A percentile compares a stretch with the other conserved stretches of the same genome.
phyloP scores from a whole-genome alignment of 2,888 invertebrate genomes.

The Bimastos eiseni region DNA sequence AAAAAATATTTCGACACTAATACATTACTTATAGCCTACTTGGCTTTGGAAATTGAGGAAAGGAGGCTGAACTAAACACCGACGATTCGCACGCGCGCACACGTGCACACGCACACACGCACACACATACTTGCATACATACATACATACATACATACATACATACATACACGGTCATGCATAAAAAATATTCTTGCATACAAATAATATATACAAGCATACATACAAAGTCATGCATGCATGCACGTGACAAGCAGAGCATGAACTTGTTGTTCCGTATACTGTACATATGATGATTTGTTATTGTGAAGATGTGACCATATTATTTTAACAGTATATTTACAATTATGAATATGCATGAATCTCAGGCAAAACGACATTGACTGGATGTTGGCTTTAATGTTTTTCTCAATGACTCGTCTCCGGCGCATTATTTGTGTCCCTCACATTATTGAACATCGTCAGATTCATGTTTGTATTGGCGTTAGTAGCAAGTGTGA shows the following conservation, averaged over 20 bases:
- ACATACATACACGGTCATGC: not conserved
- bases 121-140: not conserved
- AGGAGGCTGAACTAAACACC: not conserved
- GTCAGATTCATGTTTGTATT: not conserved
- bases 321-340: not conserved
- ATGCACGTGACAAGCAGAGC: not conserved
- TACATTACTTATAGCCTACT: not conserved
- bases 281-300: not conserved
- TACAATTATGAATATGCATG: not conserved
- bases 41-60: not conserved
- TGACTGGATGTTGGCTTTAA: not conserved
- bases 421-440: no score
- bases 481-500: not conserved
- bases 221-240: not conserved
- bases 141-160: slow-evolving; percentile 25
- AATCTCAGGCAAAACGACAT: not conserved
- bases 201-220: not conserved
- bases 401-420: no score
- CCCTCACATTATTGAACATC: not conserved
- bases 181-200: not conserved
- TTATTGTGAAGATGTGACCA: not conserved
- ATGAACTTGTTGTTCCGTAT: no score
- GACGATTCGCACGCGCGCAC: not conserved
- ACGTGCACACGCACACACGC: not conserved
- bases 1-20: no score